Conservation (phyloP, 92 coral and sea anemone genomes). For the Actinostola sp. region DNA sequence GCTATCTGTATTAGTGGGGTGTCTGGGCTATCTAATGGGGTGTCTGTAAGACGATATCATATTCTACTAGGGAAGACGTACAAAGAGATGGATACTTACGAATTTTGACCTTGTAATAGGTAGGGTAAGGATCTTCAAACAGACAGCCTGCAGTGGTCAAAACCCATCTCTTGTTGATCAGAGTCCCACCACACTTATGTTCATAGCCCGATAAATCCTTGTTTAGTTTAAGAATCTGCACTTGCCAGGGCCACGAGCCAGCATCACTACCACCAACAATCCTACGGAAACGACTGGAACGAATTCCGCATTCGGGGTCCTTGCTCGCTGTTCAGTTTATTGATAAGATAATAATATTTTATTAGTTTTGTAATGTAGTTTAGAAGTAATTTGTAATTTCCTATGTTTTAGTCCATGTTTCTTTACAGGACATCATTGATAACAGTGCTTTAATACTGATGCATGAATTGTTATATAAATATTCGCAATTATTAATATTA, state of each 20-base stretch:
- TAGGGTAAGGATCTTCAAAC: slow-evolving; percentile 34
- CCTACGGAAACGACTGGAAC: background rate
- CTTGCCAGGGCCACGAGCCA: slow-evolving; percentile 49
- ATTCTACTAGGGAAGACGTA: background rate
- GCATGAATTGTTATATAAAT: too few species aligned
- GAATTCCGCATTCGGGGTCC: slow-evolving; percentile 22
- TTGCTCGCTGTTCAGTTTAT: background rate
- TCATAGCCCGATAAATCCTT: background rate
- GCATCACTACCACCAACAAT: slow-evolving; percentile 36
- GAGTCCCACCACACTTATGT: slow-evolving; percentile 36
- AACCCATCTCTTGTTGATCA: slow-evolving; percentile 26
- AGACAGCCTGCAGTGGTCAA: slow-evolving; percentile 42
- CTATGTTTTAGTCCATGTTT: too few species aligned
- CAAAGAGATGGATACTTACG: background rate
- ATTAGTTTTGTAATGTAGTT: too few species aligned
- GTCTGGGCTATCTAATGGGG: too few species aligned
- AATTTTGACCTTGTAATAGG: slow-evolving; percentile 35
- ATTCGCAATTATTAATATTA: too few species aligned
- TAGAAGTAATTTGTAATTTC: too few species aligned
- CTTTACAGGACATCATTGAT: too few species aligned
- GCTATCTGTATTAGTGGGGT: too few species aligned
- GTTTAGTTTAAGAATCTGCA: slow-evolving; percentile 21
- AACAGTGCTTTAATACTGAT: too few species aligned
- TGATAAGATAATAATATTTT: background rate
- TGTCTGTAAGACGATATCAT: too few species aligned